Base-by-base conservation (phyloP, 2,888 invertebrate genomes). In the Phlogophora meticulosa region DNA sequence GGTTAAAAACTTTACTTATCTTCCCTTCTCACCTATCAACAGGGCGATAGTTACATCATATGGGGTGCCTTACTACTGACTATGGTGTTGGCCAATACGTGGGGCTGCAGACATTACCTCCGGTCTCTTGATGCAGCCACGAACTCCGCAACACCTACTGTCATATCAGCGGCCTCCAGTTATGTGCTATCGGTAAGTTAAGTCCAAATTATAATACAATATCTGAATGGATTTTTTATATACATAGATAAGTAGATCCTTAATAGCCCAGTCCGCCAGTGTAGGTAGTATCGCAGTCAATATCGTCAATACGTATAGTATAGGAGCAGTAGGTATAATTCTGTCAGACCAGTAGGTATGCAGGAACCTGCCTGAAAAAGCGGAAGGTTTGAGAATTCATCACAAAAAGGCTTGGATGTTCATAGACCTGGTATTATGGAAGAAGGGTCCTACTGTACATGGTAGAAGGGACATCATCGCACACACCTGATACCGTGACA, bases 101-200 rank as follows among this genome's bases (percentile, higher is more conserved):
- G 96, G 83, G 96, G 96, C 32, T 96, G 96, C 90, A 94, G 96
- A 13, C 94, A 96, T 81, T 97, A 97, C 86, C 95, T 97, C 51
- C 96, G 96, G 76, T 96, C 97, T 0, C 89, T 97, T 3, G 96
- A 97, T 77, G 93, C 93, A 0, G 94, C 96, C 1, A 88, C 92
- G 45, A 96, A 97, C 74, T 96, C 97, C 0, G 94, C 97, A 17
- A 94, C 96, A 7, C 96, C 97, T 0, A 97, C 97, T 11, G 96
- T 97, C 46, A 94, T 96, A 72, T 97, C 96, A 60, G 95, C 97
- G 32, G 96, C 96, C 1, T 95, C 96, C 22, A 97, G 97, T 89
- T 97, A 97, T 86, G 89, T 97, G 55, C 88, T 96, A 71, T 97
- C 97, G 81, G 97, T 97, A 91, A 95, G 96, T 94, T 13, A n/a